phyloP scores from a whole-genome alignment of 2,113 vertebrate genomes.

The Amphilophus citrinellus region DNA sequence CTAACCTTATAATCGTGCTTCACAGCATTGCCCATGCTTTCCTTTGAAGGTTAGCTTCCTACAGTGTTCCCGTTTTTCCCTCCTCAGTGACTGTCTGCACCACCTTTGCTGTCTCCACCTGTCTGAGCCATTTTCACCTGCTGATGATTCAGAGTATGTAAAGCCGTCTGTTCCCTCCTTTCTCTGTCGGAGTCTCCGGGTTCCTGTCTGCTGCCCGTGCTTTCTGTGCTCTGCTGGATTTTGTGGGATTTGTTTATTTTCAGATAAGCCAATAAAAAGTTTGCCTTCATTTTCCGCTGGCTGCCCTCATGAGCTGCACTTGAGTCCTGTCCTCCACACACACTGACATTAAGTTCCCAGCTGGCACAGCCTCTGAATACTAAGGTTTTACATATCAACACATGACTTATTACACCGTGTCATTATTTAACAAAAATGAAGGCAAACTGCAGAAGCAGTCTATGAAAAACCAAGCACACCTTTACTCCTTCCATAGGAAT shows the following conservation, averaged over 20 bases:
- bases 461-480: neutral
- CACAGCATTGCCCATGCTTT: neutral
- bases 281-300: neutral
- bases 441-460: neutral
- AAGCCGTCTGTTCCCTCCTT: too few relatives aligned
- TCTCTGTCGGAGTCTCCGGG: too few relatives aligned
- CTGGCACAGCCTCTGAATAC: neutral
- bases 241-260: neutral
- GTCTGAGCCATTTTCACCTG: neutral
- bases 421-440: rapidly evolving
- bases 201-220: too few relatives aligned
- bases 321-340: neutral
- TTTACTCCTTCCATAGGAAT: neutral
- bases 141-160: too few relatives aligned
- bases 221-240: too few relatives aligned
- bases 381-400: neutral
- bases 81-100: neutral
- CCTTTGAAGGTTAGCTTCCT: neutral
- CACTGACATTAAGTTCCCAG: neutral
- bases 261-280: neutral
- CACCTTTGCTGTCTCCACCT: neutral
- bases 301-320: neutral
- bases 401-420: rapidly evolving
- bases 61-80: neutral
- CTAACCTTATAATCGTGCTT: too few relatives aligned